Base-by-base conservation (phyloP, 2,797 vertebrate genomes). In the Parauchenoglanis punctatus region DNA sequence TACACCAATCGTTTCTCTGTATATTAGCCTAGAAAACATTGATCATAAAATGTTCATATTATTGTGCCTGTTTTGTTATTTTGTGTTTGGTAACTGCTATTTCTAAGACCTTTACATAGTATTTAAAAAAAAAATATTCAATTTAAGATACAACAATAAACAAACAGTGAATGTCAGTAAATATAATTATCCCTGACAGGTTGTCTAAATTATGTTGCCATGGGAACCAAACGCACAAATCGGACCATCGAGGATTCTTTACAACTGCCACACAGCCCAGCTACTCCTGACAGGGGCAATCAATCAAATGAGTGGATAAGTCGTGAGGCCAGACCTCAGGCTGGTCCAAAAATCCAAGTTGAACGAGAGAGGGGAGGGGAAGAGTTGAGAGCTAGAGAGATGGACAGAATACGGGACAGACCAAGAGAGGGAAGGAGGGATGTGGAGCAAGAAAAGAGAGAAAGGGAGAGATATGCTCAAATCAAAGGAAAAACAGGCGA, bases 201-300 rank as follows among this genome's bases (percentile, higher is more conserved):
- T 92, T 91, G 84, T 91, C 84, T 84, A 93, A 91, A 92, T 86
- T 91, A 93, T 95, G 94, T 85, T 91, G 89, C 87, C 77, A 96
- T 96, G 95, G 94, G 92, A 91, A 95, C 93, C 86, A 95, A 93
- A 94, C 93, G 91, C 83, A 91, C 91, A 92, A 93, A 87, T 89
- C 90, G 90, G 91, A 92, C 83, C 87, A 80, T 91, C 49, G 91
- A 93, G 87, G 92, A 95, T 90, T 93, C 91, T 70, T 84, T 88
- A 86, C 87, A 87, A 85, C 72, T 92, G 87, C 83, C 80, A 75
- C 91, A 90, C 87, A 92, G 91, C 90, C 91, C 90, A 91, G 93
- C 92, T 89, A 92, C 78, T 46, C 87, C 92, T 89, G 92, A 95
- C 85, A 89, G 88, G 89, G 93, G 90, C 68, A 91, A 92, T 89